These are phyloP conservation scores for Lethrus apterus DNA, from an alignment of 1,140 invertebrate genomes.

Conservation along the genomic window DNA sequence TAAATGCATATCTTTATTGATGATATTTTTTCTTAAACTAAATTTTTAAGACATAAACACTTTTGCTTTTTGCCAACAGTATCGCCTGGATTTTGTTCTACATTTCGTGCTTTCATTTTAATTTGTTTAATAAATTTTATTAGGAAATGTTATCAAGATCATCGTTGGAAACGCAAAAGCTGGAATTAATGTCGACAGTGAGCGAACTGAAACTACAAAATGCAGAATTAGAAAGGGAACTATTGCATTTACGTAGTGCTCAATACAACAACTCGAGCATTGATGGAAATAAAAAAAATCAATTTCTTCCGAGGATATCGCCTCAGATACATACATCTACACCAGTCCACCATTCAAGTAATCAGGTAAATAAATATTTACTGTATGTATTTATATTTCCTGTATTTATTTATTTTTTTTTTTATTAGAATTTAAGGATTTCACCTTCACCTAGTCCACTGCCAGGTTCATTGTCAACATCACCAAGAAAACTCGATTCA, in stretches of 20 bases:
- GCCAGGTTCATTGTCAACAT: slow-evolving; percentile 21
- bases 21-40: too few species aligned
- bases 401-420: slow-evolving; percentile 10
- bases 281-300: slow-evolving; percentile 42
- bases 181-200: slow-evolving; percentile 84
- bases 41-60: slow-evolving; percentile 14
- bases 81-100: too few species aligned
- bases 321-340: slow-evolving; percentile 39
- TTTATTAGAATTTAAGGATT: slow-evolving; percentile 30
- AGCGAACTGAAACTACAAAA: slow-evolving; percentile 82
- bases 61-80: slow-evolving; percentile 20
- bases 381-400: neutral
- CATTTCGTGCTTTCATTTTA: too few species aligned
- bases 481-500: slow-evolving; percentile 18
- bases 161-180: slow-evolving; percentile 85
- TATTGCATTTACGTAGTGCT: slow-evolving; percentile 57
- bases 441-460: slow-evolving; percentile 44
- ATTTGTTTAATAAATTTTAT: too few species aligned
- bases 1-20: too few species aligned
- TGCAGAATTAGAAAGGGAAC: slow-evolving; percentile 75
- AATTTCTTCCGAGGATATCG: slow-evolving; percentile 37
- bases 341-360: slow-evolving; percentile 34
- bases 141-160: slow-evolving; percentile 82
- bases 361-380: slow-evolving; percentile 30
- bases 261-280: slow-evolving; percentile 27